Evolutionary conservation across 2,797 vertebrate species (phyloP).

Genomic region (Cichlasoma orientale): DNA sequence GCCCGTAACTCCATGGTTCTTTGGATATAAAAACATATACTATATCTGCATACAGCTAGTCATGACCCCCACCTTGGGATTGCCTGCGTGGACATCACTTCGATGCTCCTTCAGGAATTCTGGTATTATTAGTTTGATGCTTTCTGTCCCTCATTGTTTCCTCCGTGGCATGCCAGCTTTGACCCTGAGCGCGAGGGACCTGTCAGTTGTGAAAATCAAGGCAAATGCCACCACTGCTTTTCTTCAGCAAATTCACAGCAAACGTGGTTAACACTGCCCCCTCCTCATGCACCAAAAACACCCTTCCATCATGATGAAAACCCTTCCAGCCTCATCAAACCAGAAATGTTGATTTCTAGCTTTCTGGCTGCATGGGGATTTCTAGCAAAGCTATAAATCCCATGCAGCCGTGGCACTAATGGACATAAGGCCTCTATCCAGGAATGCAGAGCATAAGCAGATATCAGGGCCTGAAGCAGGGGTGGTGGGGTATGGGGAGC

Average conservation of each 20-base stretch:
- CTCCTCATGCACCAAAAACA: background rate
- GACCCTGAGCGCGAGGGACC: conserved; percentile 43
- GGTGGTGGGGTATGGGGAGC: conserved; percentile 60
- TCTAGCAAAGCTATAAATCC: conserved; percentile 66
- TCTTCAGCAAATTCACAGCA: conserved; percentile 13
- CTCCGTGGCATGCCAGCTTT: conserved; percentile 37
- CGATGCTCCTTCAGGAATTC: conserved; percentile 8
- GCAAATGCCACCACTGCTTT: conserved; percentile 37
- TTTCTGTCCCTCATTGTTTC: conserved; percentile 26
- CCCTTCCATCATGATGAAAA: conserved; percentile 20
- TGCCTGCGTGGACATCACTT: conserved; percentile 36
- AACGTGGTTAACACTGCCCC: conserved; percentile 9
- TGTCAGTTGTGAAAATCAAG: conserved; percentile 38
- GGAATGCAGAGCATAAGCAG: conserved; percentile 84
- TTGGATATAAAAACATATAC: background rate
- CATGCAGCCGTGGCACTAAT: conserved; percentile 65
- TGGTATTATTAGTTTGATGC: conserved; percentile 47
- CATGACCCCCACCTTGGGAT: conserved; percentile 50
- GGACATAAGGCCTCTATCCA: conserved; percentile 78
- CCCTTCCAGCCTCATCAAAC: conserved; percentile 6
- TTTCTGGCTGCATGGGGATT: conserved; percentile 8
- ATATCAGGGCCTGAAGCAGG: conserved; percentile 73
- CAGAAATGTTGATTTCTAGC: conserved; percentile 39
- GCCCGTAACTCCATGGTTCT: background rate
- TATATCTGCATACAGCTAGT: conserved; percentile 26